These are phyloP conservation scores for Drosophila nigromelanica DNA, from an alignment of 1,140 invertebrate species.

Conservation along the genomic window DNA sequence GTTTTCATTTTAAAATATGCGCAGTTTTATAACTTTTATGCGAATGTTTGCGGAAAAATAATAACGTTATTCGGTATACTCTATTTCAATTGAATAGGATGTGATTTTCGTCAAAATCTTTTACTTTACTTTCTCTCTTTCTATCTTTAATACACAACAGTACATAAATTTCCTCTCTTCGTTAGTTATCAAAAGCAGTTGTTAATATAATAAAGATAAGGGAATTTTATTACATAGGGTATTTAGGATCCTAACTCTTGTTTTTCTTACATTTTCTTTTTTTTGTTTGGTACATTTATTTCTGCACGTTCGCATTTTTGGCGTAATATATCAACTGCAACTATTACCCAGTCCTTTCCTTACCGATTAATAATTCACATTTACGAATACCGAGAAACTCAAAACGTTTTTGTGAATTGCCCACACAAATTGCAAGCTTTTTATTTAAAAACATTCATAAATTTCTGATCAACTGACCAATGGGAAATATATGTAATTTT, in stretches of 20 bases:
- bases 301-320: conserved; percentile 13
- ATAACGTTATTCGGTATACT: conserved; percentile 10
- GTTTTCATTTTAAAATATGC: conserved; percentile 34
- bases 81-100: neutral
- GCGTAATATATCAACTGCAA: conserved; percentile 29
- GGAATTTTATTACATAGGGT: neutral
- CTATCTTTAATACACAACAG: too few relatives aligned
- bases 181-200: too few relatives aligned
- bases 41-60: conserved; percentile 9
- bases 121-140: too few relatives aligned
- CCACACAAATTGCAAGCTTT: conserved; percentile 7
- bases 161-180: too few relatives aligned
- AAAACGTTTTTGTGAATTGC: conserved; percentile 4
- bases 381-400: conserved; percentile 9
- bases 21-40: conserved; percentile 31
- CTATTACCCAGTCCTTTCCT: neutral
- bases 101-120: neutral
- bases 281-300: conserved; percentile 7
- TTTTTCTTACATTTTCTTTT: neutral
- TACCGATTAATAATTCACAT: neutral
- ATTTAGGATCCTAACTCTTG: neutral
- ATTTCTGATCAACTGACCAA: conserved; percentile 5
- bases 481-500: neutral
- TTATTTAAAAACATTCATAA: conserved; percentile 7
- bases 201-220: too few relatives aligned